Conservation (phyloP, 2,797 vertebrate species). For the Selene dorsalis region DNA sequence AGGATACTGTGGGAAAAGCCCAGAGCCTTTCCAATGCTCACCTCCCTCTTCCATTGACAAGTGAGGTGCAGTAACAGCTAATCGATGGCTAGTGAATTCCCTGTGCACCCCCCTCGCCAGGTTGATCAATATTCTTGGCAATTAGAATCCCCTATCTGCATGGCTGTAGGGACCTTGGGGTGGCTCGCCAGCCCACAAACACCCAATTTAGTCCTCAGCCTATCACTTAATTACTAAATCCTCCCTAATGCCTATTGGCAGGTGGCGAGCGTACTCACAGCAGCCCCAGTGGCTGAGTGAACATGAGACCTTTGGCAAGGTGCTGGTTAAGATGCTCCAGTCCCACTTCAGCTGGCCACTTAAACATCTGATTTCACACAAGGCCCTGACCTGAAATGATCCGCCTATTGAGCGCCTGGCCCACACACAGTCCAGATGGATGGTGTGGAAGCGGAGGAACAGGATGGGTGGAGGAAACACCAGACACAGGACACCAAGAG, state of each 20-base stretch:
- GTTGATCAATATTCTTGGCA: constrained; percentile 89
- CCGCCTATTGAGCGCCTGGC: constrained; percentile 65
- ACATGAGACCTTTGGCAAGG: constrained; percentile 85
- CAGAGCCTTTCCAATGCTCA: constrained; percentile 73
- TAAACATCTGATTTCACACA: constrained; percentile 83
- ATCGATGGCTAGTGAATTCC: constrained; percentile 87
- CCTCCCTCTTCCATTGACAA: constrained; percentile 81
- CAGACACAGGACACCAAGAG: constrained; percentile 6
- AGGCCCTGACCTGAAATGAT: constrained; percentile 75
- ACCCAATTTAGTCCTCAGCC: constrained; percentile 90
- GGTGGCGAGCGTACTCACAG: constrained; percentile 75
- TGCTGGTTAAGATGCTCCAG: constrained; percentile 79
- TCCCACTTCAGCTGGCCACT: constrained; percentile 71
- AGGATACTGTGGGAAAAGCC: constrained; percentile 75
- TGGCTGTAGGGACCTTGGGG: constrained; percentile 85
- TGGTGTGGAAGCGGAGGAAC: constrained; percentile 22
- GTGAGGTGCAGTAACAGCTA: constrained; percentile 86
- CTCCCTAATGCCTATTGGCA: constrained; percentile 88
- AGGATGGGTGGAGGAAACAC: background rate
- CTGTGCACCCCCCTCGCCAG: constrained; percentile 75
- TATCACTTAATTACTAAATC: constrained; percentile 91
- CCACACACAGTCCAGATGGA: constrained; percentile 51
- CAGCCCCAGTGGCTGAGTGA: constrained; percentile 77
- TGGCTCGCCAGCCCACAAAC: constrained; percentile 85
- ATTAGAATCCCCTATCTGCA: constrained; percentile 91